Percentiles rank a stretch among this genome's conserved stretches.
phyloP scores from a whole-genome alignment of 2,113 vertebrate genomes.

The Cebus imitator region DNA sequence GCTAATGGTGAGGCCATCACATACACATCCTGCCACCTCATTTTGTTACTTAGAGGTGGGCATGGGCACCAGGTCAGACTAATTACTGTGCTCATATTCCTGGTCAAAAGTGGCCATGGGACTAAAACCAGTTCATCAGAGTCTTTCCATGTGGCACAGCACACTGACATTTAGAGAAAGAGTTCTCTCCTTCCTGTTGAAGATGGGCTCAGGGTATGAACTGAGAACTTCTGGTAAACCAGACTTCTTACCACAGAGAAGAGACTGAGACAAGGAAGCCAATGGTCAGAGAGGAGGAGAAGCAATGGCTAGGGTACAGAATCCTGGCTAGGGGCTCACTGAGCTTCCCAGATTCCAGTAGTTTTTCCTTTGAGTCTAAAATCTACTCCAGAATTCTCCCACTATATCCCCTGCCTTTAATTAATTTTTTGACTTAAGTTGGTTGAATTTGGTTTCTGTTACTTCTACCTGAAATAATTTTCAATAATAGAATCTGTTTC shows the following conservation, averaged over 20 bases:
- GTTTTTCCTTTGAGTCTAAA: neutral
- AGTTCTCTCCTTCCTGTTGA: neutral
- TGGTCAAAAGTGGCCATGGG: neutral
- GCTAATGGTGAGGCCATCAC: neutral
- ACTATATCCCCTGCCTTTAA: neutral
- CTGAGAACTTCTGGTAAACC: no score
- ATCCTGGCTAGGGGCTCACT: neutral
- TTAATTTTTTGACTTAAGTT: neutral
- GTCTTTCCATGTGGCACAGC: neutral
- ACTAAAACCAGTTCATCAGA: neutral
- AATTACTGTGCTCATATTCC: neutral
- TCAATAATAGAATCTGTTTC: conserved; percentile 11
- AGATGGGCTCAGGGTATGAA: neutral
- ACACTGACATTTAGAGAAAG: neutral
- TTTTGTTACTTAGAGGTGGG: neutral
- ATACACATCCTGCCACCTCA: neutral
- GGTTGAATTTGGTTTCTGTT: neutral
- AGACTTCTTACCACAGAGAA: neutral
- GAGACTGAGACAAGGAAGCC: neutral
- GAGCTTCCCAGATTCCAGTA: neutral
- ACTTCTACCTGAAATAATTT: neutral
- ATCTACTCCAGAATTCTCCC: neutral
- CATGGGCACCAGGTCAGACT: neutral
- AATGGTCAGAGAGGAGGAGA: neutral
- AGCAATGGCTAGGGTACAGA: accelerated